Evolutionary conservation across 2,113 vertebrate species (phyloP), one percentile per base, ranked within the genome.

Genomic region (Macaca mulatta): DNA sequence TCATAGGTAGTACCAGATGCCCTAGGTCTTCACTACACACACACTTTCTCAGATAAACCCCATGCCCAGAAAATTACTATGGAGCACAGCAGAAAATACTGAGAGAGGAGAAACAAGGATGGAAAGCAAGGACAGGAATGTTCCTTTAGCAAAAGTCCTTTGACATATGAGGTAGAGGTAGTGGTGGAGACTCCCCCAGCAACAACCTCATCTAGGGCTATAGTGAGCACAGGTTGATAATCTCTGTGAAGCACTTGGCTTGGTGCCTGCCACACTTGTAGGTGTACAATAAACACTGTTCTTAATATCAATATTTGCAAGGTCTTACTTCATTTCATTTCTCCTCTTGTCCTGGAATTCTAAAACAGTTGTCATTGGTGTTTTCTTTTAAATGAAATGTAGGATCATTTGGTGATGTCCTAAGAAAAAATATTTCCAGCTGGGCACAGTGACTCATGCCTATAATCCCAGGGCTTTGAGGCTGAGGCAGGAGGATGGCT

Each of bases 301-400:
- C 10, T 8, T 32, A 40, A 17, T 45, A 35, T 11, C 57, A 45
- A 1, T 5, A 32, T 22, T 27, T 52, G 35, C 4, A 55, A 12
- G 22, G 13, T 91, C 52, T 94, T 75, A 6, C 22, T 72, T 23
- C 0, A 12, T 50, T 69, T 88, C 5, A 18, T 50, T 50, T 45
- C 30, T 81, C 13, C 12, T 61, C 48, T 38, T 81, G 50, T 45
- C 74, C 25, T 86, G 30, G 82, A 83, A 64, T 70, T 82, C 75
- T 89, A 32, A 57, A 45, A 77, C 74, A 79, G 67, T 11, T 8
- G 11, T 70, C 64, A 35, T 22, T 5, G 8, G 0, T 48, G 8
- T 80, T 40, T 57, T 90, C 72, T 59, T 93, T 27, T 35, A 86
- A 57, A 86, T 43, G n/a, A 90, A 93, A 90, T 59, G 23, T n/a